Conservation (phyloP, 2,888 invertebrate species). For the Scaptodrosophila latifasciaeformis region DNA sequence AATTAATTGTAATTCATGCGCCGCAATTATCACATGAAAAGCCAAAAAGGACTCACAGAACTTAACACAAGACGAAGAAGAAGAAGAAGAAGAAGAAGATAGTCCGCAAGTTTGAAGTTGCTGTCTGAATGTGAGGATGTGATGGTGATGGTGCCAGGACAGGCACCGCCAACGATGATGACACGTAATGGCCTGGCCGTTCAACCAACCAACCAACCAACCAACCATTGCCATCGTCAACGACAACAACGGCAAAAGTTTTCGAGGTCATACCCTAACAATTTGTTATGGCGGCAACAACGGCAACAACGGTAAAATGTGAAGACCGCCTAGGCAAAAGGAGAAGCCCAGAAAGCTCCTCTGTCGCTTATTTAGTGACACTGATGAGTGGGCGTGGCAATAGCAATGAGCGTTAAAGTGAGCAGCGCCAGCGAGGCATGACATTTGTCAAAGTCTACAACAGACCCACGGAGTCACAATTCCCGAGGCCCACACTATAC, state of each 20-base stretch:
- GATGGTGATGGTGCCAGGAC: constrained; percentile 3
- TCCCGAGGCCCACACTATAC: background rate
- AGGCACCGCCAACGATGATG: constrained; percentile 6
- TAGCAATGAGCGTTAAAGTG: constrained; percentile 66
- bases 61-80: constrained; percentile 1
- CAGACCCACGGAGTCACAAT: too few species aligned
- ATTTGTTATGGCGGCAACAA: constrained; percentile 51
- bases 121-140: constrained; percentile 30
- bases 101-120: constrained; percentile 53
- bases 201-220: too few species aligned
- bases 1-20: constrained; percentile 75
- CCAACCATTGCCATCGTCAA: constrained; percentile 1
- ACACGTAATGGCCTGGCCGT: constrained; percentile 1
- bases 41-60: constrained; percentile 5
- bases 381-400: constrained; percentile 68
- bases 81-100: too few species aligned
- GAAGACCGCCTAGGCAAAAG: too few species aligned
- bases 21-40: constrained; percentile 74
- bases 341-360: constrained; percentile 10
- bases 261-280: constrained; percentile 68
- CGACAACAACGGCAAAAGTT: constrained; percentile 62
- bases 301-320: background rate
- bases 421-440: constrained; percentile 63
- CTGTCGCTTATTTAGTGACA: constrained; percentile 41
- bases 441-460: constrained; percentile 45